phyloP scores from a whole-genome alignment of 2,888 invertebrate genomes.

The Lacanobia wlatinum region DNA sequence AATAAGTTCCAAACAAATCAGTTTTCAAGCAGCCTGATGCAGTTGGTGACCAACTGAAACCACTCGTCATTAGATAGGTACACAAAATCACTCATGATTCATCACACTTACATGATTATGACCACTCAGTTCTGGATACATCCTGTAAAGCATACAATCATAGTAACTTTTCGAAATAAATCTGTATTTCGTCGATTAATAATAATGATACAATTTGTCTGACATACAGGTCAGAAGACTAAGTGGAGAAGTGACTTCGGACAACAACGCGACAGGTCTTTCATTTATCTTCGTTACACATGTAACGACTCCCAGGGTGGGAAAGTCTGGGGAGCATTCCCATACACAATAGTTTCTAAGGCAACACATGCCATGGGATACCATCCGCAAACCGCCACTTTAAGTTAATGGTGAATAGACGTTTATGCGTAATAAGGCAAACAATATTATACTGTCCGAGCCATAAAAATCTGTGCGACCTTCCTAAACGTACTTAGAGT shows the following conservation, averaged over 20 bases:
- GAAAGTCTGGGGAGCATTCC: not conserved
- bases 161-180: not conserved
- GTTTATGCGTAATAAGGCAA: too few species aligned
- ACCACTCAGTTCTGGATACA: too few species aligned
- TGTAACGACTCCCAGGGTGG: not conserved
- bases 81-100: too few species aligned
- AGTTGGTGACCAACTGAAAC: too few species aligned
- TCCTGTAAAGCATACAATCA: too few species aligned
- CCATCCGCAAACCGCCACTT: not conserved
- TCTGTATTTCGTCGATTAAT: slow-evolving; percentile 18
- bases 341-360: not conserved
- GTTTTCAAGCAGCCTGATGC: too few species aligned
- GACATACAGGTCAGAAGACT: slow-evolving; percentile 34
- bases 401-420: not conserved
- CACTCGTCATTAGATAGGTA: too few species aligned
- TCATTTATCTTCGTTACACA: slow-evolving; percentile 43
- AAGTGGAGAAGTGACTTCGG: slow-evolving; percentile 27
- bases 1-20: too few species aligned
- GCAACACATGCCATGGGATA: not conserved
- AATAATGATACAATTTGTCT: slow-evolving; percentile 36
- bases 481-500: too few species aligned
- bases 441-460: not conserved
- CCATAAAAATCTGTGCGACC: not conserved
- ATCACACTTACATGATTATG: too few species aligned
- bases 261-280: slow-evolving; percentile 13